phyloP scores from a whole-genome alignment of 2,113 vertebrate species.

The Platycercus adscitus region DNA sequence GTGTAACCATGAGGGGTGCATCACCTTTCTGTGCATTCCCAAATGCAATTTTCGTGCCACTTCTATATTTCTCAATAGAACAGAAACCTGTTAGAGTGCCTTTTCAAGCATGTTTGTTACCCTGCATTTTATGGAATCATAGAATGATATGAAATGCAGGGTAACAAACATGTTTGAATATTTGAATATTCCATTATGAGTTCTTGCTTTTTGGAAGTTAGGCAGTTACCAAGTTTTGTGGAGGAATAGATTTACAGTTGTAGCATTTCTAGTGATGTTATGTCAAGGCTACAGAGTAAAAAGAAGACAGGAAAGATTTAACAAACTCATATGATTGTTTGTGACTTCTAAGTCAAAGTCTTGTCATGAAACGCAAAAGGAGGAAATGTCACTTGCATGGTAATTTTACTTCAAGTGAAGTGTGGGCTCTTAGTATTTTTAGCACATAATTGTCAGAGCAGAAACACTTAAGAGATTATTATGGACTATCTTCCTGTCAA shows the following conservation, averaged over 20 bases:
- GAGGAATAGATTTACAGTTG: background rate
- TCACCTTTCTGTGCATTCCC: background rate
- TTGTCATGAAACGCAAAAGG: background rate
- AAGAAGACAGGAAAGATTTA: background rate
- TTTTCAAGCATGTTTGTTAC: background rate
- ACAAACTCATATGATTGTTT: conserved; percentile 1
- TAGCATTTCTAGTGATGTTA: background rate
- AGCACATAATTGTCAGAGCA: conserved; percentile 19
- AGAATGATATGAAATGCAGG: background rate
- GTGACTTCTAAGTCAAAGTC: background rate
- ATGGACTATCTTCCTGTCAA: conserved; percentile 41
- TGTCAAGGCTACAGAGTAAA: background rate
- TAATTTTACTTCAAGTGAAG: conserved; percentile 31
- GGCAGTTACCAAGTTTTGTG: background rate
- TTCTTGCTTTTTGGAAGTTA: background rate
- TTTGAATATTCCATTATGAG: background rate
- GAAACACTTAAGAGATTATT: conserved; percentile 39
- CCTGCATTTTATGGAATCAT: background rate
- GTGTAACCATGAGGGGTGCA: background rate
- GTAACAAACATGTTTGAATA: background rate
- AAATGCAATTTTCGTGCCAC: background rate
- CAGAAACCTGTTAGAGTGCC: background rate
- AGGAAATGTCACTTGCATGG: conserved; percentile 24
- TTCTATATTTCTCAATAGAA: background rate
- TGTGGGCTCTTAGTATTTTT: conserved; percentile 21